Evolutionary conservation across 2,113 vertebrate genomes (phyloP).

Genomic region (Chunga burmeisteri): DNA sequence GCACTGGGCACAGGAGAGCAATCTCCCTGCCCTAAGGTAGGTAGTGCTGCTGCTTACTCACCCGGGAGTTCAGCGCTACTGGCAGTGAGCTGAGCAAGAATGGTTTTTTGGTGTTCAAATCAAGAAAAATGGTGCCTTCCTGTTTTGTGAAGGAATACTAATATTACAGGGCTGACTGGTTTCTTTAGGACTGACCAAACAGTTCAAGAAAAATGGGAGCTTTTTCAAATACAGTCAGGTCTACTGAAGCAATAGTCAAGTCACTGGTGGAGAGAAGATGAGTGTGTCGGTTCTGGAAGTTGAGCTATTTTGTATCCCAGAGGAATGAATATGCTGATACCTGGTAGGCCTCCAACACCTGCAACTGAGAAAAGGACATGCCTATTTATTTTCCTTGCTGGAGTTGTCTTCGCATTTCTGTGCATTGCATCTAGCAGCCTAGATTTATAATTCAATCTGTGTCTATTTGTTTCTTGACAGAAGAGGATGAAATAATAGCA

Average conservation of each 20-base stretch:
- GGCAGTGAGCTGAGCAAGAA: background rate
- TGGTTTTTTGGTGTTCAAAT: background rate
- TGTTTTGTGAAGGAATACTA: background rate
- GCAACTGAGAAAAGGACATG: background rate
- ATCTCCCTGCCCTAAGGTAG: background rate
- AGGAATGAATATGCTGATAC: background rate
- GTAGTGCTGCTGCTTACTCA: background rate
- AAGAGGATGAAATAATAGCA: background rate
- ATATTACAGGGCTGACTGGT: background rate
- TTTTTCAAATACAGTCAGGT: background rate
- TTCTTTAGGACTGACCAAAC: background rate
- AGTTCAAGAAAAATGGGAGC: background rate
- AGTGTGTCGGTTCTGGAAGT: background rate
- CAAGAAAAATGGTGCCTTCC: background rate
- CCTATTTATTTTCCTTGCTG: background rate
- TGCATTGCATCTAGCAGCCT: background rate
- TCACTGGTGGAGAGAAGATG: background rate
- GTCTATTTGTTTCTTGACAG: slow-evolving; percentile 1
- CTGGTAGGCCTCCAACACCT: background rate
- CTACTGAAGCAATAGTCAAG: background rate
- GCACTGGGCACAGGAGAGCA: background rate
- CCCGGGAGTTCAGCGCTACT: background rate
- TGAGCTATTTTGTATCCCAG: background rate
- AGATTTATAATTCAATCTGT: background rate
- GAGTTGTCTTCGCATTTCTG: background rate